These are phyloP conservation scores for Rhingia rostrata DNA, from an alignment of 2,888 invertebrate genomes.

Conservation along the genomic window DNA sequence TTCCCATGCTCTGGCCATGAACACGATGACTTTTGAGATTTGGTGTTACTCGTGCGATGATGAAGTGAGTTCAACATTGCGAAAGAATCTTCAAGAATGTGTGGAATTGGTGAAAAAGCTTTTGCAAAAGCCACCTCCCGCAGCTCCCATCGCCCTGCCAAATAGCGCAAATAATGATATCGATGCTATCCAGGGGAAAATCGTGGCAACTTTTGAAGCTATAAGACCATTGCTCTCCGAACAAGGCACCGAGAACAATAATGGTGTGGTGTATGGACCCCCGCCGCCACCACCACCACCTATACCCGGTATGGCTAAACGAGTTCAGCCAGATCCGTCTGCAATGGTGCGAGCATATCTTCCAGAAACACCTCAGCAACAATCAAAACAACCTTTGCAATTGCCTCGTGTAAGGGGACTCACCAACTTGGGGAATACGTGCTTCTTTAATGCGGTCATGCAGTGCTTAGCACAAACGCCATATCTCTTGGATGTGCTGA, in stretches of 20 bases:
- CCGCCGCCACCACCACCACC: constrained; percentile 76
- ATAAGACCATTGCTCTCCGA: constrained; percentile 76
- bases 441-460: constrained; percentile 98
- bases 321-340: constrained; percentile 75
- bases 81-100: constrained; percentile 89
- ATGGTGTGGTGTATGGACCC: constrained; percentile 72
- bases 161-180: constrained; percentile 53
- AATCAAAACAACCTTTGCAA: constrained; percentile 17
- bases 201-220: constrained; percentile 77
- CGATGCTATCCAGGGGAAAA: constrained; percentile 78
- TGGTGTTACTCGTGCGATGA: constrained; percentile 92
- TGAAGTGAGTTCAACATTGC: constrained; percentile 85
- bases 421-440: constrained; percentile 96
- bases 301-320: constrained; percentile 80
- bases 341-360: constrained; percentile 5
- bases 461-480: constrained; percentile 96
- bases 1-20: constrained; percentile 88
- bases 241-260: constrained; percentile 60
- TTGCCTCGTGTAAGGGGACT: constrained; percentile 89
- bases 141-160: constrained; percentile 55
- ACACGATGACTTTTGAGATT: constrained; percentile 88
- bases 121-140: constrained; percentile 78
- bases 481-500: constrained; percentile 88
- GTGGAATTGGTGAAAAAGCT: constrained; percentile 89
- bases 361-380: constrained; percentile 7